Percentiles rank a stretch among this genome's conserved stretches.
These are phyloP conservation scores for Balaeniceps rex DNA, from an alignment of 2,113 vertebrate genomes.

Conservation along the genomic window DNA sequence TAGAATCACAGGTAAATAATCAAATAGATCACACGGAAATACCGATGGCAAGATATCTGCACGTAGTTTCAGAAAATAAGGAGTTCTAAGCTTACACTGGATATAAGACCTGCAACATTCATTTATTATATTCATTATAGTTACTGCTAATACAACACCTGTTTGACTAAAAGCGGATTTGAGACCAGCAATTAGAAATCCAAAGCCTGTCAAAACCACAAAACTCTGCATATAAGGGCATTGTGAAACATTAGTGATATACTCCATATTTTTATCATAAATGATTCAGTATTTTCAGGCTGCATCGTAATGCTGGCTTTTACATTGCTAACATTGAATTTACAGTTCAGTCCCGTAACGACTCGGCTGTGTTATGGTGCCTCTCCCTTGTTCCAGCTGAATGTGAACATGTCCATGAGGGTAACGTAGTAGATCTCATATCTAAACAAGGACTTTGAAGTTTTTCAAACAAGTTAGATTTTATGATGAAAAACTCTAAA, in stretches of 20 bases:
- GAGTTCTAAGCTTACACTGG: not conserved
- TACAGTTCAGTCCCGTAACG: rapidly evolving
- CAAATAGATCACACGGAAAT: not conserved
- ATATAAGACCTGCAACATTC: not conserved
- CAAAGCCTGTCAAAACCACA: not conserved
- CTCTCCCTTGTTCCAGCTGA: not conserved
- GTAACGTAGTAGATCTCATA: not conserved
- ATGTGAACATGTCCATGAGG: not conserved
- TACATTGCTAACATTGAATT: not conserved
- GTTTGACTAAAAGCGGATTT: not conserved
- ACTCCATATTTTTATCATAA: not conserved
- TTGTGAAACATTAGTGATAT: not conserved
- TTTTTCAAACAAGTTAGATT: not conserved
- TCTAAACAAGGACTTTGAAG: not conserved
- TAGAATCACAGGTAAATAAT: not conserved
- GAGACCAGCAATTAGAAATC: not conserved
- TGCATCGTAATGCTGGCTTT: not conserved
- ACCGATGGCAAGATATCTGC: not conserved
- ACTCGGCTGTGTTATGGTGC: not conserved
- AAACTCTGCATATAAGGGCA: not conserved
- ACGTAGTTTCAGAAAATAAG: not conserved
- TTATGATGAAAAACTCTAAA: not conserved
- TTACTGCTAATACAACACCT: not conserved
- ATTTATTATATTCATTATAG: not conserved
- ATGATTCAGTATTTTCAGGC: not conserved